Evolutionary conservation across 2,888 invertebrate species (phyloP).

Genomic region (Pristionchus exspectatus): DNA sequence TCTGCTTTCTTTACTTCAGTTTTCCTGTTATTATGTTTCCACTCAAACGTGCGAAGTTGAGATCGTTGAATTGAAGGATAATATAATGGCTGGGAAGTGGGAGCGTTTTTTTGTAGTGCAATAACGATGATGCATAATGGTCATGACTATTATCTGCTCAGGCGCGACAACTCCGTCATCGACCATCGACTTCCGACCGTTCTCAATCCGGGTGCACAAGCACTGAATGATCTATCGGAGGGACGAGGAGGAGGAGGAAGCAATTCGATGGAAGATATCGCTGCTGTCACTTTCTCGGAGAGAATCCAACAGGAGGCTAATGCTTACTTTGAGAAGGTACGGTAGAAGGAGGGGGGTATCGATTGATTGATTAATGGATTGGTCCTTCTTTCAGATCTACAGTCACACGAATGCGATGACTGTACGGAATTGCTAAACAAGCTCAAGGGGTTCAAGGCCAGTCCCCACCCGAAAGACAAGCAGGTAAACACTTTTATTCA

Average conservation of each 20-base stretch:
- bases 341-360: neutral
- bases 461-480: neutral
- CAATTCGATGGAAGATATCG: constrained; percentile 59
- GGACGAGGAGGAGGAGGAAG: constrained; percentile 27
- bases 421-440: constrained; percentile 97
- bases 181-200: constrained; percentile 45
- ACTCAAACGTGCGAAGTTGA: no score
- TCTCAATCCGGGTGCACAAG: constrained; percentile 45
- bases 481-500: neutral
- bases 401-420: constrained; percentile 83
- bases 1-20: no score
- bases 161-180: constrained; percentile 47
- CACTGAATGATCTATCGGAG: constrained; percentile 22
- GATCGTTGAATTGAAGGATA: no score
- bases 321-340: constrained; percentile 95
- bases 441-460: constrained; percentile 92
- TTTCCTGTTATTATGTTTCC: no score
- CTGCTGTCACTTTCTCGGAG: constrained; percentile 63
- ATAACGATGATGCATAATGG: neutral
- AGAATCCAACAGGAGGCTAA: constrained; percentile 99
- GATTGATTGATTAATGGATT: neutral
- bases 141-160: neutral
- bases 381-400: constrained; percentile 42
- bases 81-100: no score
- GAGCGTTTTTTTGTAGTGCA: no score